Percentiles rank a stretch among this genome's conserved stretches.
phyloP scores from a whole-genome alignment of 2,888 invertebrate genomes.

The Meiosimyza platycephala region DNA sequence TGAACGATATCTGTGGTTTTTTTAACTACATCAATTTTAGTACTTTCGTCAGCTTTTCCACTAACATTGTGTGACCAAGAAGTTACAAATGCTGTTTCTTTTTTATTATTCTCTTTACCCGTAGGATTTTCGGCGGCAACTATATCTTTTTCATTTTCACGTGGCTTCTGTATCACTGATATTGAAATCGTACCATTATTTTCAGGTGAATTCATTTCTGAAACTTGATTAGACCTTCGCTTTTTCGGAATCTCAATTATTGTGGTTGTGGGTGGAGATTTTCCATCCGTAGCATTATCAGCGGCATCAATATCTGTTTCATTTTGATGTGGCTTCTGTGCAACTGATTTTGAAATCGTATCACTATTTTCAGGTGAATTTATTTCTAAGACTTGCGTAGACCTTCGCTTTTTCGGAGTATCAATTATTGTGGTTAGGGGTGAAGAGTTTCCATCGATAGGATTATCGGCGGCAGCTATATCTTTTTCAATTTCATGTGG shows the following conservation, averaged over 20 bases:
- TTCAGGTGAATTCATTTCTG: background rate
- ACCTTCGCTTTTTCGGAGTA: background rate
- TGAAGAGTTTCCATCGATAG: too few species aligned
- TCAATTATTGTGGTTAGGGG: too few species aligned
- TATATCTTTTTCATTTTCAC: background rate
- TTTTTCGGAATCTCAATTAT: background rate
- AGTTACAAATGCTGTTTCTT: slow-evolving; percentile 68
- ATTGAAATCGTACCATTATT: too few species aligned
- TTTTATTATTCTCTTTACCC: too few species aligned
- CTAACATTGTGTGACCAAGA: slow-evolving; percentile 49
- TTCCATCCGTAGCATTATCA: background rate
- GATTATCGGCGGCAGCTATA: background rate
- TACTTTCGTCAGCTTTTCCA: slow-evolving; percentile 33
- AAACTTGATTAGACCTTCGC: background rate
- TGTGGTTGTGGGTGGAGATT: too few species aligned
- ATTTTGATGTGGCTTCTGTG: too few species aligned
- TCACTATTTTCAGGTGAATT: background rate
- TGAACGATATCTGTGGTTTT: background rate
- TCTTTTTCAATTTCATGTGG: background rate
- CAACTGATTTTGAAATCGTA: too few species aligned
- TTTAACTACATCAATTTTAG: slow-evolving; percentile 48
- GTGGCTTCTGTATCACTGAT: too few species aligned
- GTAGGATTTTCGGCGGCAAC: background rate
- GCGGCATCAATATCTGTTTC: background rate
- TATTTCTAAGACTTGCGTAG: background rate